Evolutionary conservation across 2,797 vertebrate species (phyloP), one percentile per base, ranked within the genome.

Genomic region (Acipenser ruthenus): DNA sequence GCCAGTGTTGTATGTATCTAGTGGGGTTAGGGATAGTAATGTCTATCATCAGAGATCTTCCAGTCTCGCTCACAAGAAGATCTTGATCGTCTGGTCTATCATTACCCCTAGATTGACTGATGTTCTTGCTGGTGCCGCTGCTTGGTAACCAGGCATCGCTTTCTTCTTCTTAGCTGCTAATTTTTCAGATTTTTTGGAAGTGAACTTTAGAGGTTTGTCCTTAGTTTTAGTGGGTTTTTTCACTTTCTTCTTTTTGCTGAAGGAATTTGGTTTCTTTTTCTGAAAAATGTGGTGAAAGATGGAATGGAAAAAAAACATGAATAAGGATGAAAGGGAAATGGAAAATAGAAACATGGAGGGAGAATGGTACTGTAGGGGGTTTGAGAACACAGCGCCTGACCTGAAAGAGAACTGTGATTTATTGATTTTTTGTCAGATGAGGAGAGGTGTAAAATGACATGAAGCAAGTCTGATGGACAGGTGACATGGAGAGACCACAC

Each of bases 41-140:
- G 81, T 80, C 81, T 80, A 79, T 86, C 88, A 97, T 97, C 93
- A 93, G 67, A 95, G 95, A 97, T 98, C 91, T 94, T 95, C 92
- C 87, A 82, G 75, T 80, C 84, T 76, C 71, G 65, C 70, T 74
- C 77, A 80, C 70, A 74, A 76, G 84, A 89, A 95, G 92, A 97
- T 96, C 96, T 97, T 92, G 93, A 97, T 97, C 85, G 82, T 80
- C 75, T 73, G 78, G 78, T 86, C 85, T 90, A 90, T 79, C 82
- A 91, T 95, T 92, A 95, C 94, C 94, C 95, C 94, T 95, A 92
- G 88, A 90, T 86, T 87, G 88, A 67, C 87, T 88, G 88, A 84
- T 86, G 85, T 23, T 86, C 86, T 81, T 68, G 87, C 87, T 81
- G 90, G 90, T 73, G 94, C 62, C 81, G 92, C 84, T 80, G 93